Evolutionary conservation across 2,113 vertebrate species (phyloP).

Genomic region (Lamprologus speciosus): DNA sequence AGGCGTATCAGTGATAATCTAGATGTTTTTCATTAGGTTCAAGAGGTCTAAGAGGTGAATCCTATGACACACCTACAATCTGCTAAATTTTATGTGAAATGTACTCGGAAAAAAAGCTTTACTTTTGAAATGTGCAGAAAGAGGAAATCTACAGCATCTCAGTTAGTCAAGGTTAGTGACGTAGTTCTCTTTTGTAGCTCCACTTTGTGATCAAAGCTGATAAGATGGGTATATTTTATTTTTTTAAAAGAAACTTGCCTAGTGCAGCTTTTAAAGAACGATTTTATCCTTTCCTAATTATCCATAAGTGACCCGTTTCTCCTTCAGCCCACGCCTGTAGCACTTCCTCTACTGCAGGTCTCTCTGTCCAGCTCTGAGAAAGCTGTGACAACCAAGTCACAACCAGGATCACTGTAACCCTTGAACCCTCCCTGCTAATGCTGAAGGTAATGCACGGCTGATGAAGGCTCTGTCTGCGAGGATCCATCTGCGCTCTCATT

Average conservation of each 20-base stretch:
- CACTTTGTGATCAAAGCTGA: not conserved
- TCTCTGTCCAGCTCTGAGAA: not conserved
- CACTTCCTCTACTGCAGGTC: not conserved
- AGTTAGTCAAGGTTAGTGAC: not conserved
- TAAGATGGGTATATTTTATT: not conserved
- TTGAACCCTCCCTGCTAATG: not conserved
- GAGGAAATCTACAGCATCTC: slow-evolving; percentile 17
- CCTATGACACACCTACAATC: not conserved
- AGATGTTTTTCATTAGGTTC: not conserved
- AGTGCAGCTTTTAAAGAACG: not conserved
- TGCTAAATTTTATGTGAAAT: not conserved
- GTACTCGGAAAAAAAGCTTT: not conserved
- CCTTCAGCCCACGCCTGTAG: slow-evolving; percentile 1
- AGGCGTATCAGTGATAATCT: not conserved
- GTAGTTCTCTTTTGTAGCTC: not conserved
- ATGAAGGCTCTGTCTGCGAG: not conserved
- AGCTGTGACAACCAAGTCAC: not conserved
- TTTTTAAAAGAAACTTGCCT: not conserved
- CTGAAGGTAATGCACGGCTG: slow-evolving; percentile 17
- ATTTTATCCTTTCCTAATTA: slow-evolving; percentile 4
- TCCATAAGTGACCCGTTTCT: not conserved
- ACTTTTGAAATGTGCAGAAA: not conserved
- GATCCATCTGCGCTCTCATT: slow-evolving; percentile 11
- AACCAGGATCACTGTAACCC: not conserved
- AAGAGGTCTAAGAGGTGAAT: not conserved